phyloP scores from a whole-genome alignment of 2,113 vertebrate genomes.

The Macaca nemestrina region DNA sequence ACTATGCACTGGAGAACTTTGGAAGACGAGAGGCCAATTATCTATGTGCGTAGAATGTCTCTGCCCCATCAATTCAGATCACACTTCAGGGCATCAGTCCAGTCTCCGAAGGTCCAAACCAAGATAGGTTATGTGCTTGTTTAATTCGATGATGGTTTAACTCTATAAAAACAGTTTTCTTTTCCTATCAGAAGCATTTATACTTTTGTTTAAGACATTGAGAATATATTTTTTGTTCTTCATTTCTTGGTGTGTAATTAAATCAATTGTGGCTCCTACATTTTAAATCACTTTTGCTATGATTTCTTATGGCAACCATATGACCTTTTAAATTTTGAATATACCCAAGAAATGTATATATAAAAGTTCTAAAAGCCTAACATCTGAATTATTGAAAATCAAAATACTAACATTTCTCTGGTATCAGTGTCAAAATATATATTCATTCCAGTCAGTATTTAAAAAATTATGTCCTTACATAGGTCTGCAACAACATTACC shows the following conservation, averaged over 20 bases:
- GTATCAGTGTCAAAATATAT: background rate
- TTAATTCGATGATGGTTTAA: background rate
- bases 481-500: background rate
- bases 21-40: background rate
- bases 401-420: slow-evolving; percentile 37
- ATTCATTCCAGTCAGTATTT: background rate
- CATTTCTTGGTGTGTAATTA: slow-evolving; percentile 56
- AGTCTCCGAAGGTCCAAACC: background rate
- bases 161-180: background rate
- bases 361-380: slow-evolving; percentile 50
- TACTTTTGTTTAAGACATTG: background rate
- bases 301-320: slow-evolving; percentile 56
- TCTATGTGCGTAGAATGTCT: accelerated
- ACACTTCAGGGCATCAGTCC: no score
- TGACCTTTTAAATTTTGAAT: slow-evolving; percentile 60
- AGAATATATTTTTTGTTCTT: slow-evolving; percentile 44
- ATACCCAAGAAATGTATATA: slow-evolving; percentile 58
- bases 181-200: background rate
- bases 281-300: slow-evolving; percentile 45
- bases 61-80: no score
- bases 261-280: slow-evolving; percentile 13
- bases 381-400: slow-evolving; percentile 51
- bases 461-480: slow-evolving; percentile 3
- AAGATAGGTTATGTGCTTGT: background rate
- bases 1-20: background rate